Percentiles rank a stretch among this genome's conserved stretches.
These are phyloP conservation scores for Drosophila murphyi DNA, from an alignment of 1,140 invertebrate genomes.

Conservation along the genomic window DNA sequence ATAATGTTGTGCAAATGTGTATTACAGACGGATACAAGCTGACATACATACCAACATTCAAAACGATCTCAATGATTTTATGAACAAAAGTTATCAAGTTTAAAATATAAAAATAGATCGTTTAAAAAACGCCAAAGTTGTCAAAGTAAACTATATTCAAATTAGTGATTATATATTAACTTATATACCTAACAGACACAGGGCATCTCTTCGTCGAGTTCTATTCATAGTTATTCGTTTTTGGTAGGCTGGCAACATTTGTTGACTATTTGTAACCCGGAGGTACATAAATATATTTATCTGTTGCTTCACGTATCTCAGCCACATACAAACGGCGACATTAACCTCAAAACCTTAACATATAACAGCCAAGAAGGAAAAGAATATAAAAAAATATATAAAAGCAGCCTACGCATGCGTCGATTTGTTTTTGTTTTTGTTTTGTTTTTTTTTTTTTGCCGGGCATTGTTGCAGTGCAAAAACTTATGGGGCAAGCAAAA, in stretches of 20 bases:
- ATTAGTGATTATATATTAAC: no score
- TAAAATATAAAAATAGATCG: no score
- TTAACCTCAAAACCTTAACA: slow-evolving; percentile 70
- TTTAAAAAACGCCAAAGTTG: no score
- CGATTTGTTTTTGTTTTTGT: slow-evolving; percentile 42
- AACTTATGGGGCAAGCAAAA: slow-evolving; percentile 25
- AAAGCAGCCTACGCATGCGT: slow-evolving; percentile 66
- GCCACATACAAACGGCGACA: slow-evolving; percentile 70
- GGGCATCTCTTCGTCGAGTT: slow-evolving; percentile 4
- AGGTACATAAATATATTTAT: slow-evolving; percentile 47
- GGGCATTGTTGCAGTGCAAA: slow-evolving; percentile 28
- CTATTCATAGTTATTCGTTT: slow-evolving; percentile 1
- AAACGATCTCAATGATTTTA: no score
- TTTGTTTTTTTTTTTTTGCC: slow-evolving; percentile 15
- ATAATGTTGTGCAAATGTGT: no score
- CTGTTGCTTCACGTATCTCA: slow-evolving; percentile 14
- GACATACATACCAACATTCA: no score
- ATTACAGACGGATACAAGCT: no score
- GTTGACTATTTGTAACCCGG: slow-evolving; percentile 49
- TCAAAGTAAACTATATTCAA: no score
- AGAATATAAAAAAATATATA: slow-evolving; percentile 32
- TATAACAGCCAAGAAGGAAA: slow-evolving; percentile 38
- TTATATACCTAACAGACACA: not conserved
- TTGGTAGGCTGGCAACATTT: slow-evolving; percentile 35
- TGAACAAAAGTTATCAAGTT: no score